Evolutionary conservation across 2,797 vertebrate genomes (phyloP).

Genomic region (Choloepus didactylus): DNA sequence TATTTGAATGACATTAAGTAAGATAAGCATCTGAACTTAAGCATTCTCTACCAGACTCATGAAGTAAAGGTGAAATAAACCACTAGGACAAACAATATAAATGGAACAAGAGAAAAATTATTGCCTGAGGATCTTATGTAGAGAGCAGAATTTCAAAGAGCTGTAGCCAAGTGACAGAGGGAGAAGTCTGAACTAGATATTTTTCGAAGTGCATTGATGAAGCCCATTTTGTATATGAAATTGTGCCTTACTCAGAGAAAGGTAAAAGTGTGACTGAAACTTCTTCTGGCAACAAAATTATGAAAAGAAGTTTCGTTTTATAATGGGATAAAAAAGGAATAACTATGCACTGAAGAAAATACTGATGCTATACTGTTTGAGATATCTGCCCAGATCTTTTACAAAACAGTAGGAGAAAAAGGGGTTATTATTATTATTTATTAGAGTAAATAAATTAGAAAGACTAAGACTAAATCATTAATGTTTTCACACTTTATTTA

Average conservation of each 20-base stretch:
- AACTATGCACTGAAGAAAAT: not conserved
- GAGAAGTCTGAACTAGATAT: not conserved
- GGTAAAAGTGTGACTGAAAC: not conserved
- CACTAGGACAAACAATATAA: not conserved
- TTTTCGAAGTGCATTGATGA: not conserved
- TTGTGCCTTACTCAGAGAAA: not conserved
- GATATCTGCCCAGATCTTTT: not conserved
- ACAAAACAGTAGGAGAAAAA: not conserved
- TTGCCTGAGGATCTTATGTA: not conserved
- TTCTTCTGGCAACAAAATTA: slow-evolving; percentile 3
- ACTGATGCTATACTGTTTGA: not conserved
- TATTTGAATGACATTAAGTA: not conserved
- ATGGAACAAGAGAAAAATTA: not conserved
- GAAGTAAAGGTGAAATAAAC: slow-evolving; percentile 35
- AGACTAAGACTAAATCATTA: not conserved
- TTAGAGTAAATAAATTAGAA: not conserved
- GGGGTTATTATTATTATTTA: not conserved
- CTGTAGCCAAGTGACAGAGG: not conserved
- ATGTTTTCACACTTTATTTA: not conserved
- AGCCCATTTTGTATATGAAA: not conserved
- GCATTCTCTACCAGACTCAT: not conserved
- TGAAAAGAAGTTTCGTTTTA: slow-evolving; percentile 27
- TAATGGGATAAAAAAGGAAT: slow-evolving; percentile 29
- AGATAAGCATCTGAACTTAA: slow-evolving; percentile 7
- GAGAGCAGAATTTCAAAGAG: not conserved